A percentile compares a stretch with the other conserved stretches of the same genome.
Conservation (phyloP, 2,888 invertebrate species). For the Metopia argyrocephala region DNA sequence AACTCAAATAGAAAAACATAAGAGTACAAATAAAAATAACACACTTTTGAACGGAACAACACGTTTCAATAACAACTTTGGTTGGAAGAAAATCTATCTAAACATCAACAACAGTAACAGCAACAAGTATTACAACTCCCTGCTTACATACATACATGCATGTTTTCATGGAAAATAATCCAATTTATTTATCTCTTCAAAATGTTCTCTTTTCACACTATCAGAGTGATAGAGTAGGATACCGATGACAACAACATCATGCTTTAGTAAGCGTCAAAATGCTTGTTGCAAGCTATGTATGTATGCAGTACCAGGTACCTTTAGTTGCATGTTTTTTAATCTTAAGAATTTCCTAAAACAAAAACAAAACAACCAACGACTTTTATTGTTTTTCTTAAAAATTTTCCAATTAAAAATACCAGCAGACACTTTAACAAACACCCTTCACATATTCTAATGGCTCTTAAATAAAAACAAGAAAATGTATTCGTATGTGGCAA, state of each 20-base stretch:
- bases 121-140: slow-evolving; percentile 10
- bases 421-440: not conserved
- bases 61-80: slow-evolving; percentile 16
- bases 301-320: not conserved
- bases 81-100: slow-evolving; percentile 5
- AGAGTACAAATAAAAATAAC: slow-evolving; percentile 2
- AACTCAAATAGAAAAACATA: not conserved
- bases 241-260: not conserved
- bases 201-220: slow-evolving; percentile 1
- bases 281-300: slow-evolving; percentile 6
- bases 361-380: slow-evolving; percentile 21
- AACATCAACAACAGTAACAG: slow-evolving; percentile 61
- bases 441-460: not conserved
- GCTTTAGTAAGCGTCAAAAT: slow-evolving; percentile 13
- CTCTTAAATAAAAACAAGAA: not conserved
- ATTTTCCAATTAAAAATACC: slow-evolving; percentile 1
- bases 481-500: not conserved
- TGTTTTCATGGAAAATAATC: slow-evolving; percentile 64
- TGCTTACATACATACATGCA: not conserved
- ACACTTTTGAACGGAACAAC: not conserved
- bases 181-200: slow-evolving; percentile 55
- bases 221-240: not conserved
- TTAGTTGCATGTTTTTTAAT: slow-evolving; percentile 50
- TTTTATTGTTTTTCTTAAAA: not conserved
- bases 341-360: slow-evolving; percentile 42